Evolutionary conservation across 2,797 vertebrate genomes (phyloP).

Genomic region (Dermochelys coriacea): DNA sequence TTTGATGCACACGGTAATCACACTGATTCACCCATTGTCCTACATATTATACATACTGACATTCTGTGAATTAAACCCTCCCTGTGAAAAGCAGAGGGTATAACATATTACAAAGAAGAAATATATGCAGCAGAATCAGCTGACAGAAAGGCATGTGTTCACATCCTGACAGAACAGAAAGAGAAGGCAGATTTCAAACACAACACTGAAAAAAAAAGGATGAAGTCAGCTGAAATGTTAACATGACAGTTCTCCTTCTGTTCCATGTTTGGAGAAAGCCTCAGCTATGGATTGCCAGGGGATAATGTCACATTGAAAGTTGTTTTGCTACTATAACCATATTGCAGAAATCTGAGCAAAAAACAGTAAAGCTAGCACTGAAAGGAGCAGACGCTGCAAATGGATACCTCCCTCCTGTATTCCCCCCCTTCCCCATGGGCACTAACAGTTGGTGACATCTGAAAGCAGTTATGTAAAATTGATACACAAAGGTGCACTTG

Average conservation of each 20-base stretch:
- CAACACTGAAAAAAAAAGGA: background rate
- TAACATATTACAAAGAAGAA: background rate
- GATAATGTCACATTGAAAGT: background rate
- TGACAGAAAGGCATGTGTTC: background rate
- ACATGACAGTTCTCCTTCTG: conserved; percentile 58
- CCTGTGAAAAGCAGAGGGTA: background rate
- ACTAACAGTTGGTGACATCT: background rate
- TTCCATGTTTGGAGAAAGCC: conserved; percentile 24
- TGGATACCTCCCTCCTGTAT: background rate
- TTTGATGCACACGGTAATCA: background rate
- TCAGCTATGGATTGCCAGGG: background rate
- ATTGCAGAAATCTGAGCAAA: background rate
- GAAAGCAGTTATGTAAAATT: background rate
- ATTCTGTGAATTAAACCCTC: background rate
- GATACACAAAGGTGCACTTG: background rate
- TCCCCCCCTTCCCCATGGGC: background rate
- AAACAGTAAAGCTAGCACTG: background rate
- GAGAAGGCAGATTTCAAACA: conserved; percentile 38
- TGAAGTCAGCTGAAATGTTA: conserved; percentile 63
- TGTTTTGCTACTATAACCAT: background rate
- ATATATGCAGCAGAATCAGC: background rate
- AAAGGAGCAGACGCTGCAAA: background rate
- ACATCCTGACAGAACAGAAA: background rate
- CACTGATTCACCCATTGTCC: background rate
- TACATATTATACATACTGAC: background rate